Evolutionary conservation across 2,888 invertebrate species (phyloP).

Genomic region (Gastrophysa polygoni): DNA sequence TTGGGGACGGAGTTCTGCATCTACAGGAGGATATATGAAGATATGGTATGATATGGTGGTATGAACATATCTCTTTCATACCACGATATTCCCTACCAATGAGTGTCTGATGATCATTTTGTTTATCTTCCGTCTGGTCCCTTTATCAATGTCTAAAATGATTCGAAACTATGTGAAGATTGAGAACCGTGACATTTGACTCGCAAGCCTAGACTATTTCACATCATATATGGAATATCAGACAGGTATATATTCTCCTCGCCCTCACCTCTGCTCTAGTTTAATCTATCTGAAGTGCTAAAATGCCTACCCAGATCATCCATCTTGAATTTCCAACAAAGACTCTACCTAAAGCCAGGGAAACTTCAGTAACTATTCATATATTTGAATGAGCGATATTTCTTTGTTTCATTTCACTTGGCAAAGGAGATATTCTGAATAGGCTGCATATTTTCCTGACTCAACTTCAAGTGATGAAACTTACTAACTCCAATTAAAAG

Average conservation of each 20-base stretch:
- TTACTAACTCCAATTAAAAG: neutral
- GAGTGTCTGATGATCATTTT: no score
- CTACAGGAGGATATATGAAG: no score
- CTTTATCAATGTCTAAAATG: no score
- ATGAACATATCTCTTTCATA: no score
- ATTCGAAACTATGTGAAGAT: no score
- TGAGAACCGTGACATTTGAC: no score
- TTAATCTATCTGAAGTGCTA: neutral
- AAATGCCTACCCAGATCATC: neutral
- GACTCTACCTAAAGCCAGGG: neutral
- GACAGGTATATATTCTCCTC: neutral
- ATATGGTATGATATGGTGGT: no score
- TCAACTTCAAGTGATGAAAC: neutral
- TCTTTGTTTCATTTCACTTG: neutral
- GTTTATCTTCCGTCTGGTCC: no score
- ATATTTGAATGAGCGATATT: neutral
- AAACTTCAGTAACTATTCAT: neutral
- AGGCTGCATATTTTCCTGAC: neutral
- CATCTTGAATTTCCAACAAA: neutral
- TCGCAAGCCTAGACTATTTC: no score
- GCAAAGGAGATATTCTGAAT: neutral
- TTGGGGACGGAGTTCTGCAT: no score
- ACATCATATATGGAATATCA: no score
- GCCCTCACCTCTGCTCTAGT: neutral
- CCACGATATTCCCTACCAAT: no score